phyloP scores from a whole-genome alignment of 2,797 vertebrate species.

The Sebastes jordani region DNA sequence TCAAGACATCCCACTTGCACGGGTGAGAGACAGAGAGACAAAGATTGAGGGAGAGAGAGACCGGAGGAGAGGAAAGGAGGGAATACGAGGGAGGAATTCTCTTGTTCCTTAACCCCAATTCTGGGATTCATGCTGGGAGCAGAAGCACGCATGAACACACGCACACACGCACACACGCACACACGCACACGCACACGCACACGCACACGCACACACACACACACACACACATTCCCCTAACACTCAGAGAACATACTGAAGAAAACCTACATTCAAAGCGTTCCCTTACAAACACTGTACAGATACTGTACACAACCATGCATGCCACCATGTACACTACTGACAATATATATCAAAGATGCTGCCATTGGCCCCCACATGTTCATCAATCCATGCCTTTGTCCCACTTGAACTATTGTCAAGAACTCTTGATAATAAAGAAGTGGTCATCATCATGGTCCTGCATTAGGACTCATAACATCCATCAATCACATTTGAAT shows the following conservation, averaged over 20 bases:
- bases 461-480: background rate
- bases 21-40: conserved; percentile 19
- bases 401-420: background rate
- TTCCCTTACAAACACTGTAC: conserved; percentile 10
- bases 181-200: conserved; percentile 56
- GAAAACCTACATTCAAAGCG: conserved; percentile 25
- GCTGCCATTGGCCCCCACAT: background rate
- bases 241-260: conserved; percentile 17
- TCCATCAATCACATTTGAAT: background rate
- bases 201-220: conserved; percentile 52
- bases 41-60: conserved; percentile 20
- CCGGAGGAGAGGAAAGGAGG: conserved; percentile 52
- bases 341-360: background rate
- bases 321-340: background rate
- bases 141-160: conserved; percentile 53
- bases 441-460: background rate
- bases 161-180: conserved; percentile 45
- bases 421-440: background rate
- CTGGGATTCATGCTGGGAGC: conserved; percentile 70
- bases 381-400: background rate
- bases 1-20: conserved; percentile 72
- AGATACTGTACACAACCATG: background rate
- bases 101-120: conserved; percentile 81
- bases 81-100: conserved; percentile 76
- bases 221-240: background rate